phyloP scores from a whole-genome alignment of 2,113 vertebrate genomes.

The Ivindomyrus marchei region DNA sequence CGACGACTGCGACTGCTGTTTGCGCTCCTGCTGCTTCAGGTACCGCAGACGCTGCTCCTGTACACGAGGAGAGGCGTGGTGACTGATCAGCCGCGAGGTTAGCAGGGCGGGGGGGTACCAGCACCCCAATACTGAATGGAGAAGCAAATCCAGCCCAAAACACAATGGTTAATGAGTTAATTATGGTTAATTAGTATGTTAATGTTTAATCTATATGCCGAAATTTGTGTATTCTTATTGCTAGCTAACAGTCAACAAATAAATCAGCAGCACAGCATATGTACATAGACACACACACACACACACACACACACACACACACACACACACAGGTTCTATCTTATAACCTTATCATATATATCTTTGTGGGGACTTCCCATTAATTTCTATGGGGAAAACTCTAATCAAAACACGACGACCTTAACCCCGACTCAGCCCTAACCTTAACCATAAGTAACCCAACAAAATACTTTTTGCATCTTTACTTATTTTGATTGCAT shows the following conservation, averaged over 20 bases:
- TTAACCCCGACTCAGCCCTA: too few species aligned
- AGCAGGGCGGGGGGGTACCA: background rate
- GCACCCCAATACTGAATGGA: background rate
- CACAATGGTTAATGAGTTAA: background rate
- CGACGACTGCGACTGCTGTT: slow-evolving; percentile 69
- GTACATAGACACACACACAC: background rate
- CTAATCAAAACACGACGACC: too few species aligned
- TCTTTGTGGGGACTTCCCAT: too few species aligned
- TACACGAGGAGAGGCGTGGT: background rate
- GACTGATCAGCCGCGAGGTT: background rate
- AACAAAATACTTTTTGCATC: too few species aligned
- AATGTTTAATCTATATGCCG: background rate
- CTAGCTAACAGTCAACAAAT: background rate
- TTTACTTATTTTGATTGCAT: too few species aligned
- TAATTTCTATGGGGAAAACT: too few species aligned
- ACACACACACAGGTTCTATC: background rate
- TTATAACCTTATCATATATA: too few species aligned
- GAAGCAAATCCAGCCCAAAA: background rate
- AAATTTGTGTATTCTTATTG: background rate
- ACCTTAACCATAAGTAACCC: too few species aligned
- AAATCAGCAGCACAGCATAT: background rate
- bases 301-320: background rate
- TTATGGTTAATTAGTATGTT: background rate
- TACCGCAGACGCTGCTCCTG: slow-evolving; percentile 94
- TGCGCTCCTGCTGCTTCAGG: slow-evolving; percentile 92